Evolutionary conservation across 2,888 invertebrate species (phyloP).

Genomic region (Junonia oenone): DNA sequence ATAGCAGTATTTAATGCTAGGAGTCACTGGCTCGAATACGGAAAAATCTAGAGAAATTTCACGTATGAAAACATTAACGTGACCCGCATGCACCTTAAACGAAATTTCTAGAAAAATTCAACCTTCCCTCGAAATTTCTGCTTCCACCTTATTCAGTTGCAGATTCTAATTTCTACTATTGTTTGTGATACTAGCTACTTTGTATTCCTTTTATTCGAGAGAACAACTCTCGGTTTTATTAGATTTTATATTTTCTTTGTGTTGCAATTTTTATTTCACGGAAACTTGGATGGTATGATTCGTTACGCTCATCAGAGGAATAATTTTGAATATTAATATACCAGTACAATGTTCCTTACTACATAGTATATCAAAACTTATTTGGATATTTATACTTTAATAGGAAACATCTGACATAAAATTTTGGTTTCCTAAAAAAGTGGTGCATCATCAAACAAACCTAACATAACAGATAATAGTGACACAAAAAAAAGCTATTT

Average conservation of each 20-base stretch:
- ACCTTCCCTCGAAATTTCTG: not conserved
- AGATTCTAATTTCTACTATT: not conserved
- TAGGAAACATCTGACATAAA: too few relatives aligned
- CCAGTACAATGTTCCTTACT: not conserved
- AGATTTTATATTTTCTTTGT: not conserved
- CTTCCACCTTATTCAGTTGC: not conserved
- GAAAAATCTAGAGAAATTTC: not conserved
- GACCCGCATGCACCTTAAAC: conserved; percentile 1
- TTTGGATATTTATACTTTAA: too few relatives aligned
- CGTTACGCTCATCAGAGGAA: not conserved
- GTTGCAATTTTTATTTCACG: not conserved
- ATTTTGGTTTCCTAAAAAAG: too few relatives aligned
- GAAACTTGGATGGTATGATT: not conserved
- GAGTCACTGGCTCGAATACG: not conserved
- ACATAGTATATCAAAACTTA: too few relatives aligned
- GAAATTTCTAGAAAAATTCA: conserved; percentile 1
- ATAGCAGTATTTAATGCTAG: not conserved
- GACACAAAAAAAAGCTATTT: too few relatives aligned
- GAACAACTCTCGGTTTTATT: not conserved
- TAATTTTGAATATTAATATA: not conserved
- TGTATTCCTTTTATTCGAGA: not conserved
- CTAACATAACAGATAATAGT: too few relatives aligned
- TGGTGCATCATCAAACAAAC: too few relatives aligned
- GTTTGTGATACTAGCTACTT: conserved; percentile 1
- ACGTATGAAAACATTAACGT: conserved; percentile 4